Conservation (phyloP, 2,888 invertebrate genomes). For the Hypolimnas misippus region DNA sequence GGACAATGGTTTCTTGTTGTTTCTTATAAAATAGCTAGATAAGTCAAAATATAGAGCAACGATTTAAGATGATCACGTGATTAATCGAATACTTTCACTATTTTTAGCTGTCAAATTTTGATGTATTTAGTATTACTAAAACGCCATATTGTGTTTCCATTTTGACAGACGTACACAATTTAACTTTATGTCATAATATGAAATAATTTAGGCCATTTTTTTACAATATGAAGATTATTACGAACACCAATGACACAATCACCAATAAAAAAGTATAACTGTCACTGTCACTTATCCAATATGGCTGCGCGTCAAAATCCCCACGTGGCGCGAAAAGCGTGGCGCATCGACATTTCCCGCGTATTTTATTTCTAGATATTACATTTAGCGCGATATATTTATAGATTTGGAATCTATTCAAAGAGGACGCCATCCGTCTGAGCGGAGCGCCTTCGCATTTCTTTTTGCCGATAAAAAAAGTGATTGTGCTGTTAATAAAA, state of each 20-base stretch:
- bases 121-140: too few relatives aligned
- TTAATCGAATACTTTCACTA: too few relatives aligned
- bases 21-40: too few relatives aligned
- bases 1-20: too few relatives aligned
- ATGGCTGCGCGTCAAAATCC: conserved; percentile 50
- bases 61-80: too few relatives aligned
- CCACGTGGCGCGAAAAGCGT: conserved; percentile 57
- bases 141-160: too few relatives aligned
- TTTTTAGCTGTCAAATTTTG: too few relatives aligned
- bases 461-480: conserved; percentile 15
- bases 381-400: conserved; percentile 59
- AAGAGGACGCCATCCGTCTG: conserved; percentile 26
- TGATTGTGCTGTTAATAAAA: neutral
- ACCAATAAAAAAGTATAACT: conserved; percentile 1
- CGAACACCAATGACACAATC: neutral
- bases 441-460: conserved; percentile 8
- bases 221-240: neutral
- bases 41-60: too few relatives aligned
- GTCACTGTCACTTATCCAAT: conserved; percentile 38
- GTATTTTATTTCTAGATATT: conserved; percentile 69
- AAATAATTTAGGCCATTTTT: too few relatives aligned
- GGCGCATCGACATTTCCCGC: conserved; percentile 54
- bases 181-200: too few relatives aligned
- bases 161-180: too few relatives aligned
- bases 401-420: conserved; percentile 37